Percentiles rank a stretch among this genome's conserved stretches.
Conservation (phyloP, 2,797 vertebrate species). For the Liasis olivaceus region DNA sequence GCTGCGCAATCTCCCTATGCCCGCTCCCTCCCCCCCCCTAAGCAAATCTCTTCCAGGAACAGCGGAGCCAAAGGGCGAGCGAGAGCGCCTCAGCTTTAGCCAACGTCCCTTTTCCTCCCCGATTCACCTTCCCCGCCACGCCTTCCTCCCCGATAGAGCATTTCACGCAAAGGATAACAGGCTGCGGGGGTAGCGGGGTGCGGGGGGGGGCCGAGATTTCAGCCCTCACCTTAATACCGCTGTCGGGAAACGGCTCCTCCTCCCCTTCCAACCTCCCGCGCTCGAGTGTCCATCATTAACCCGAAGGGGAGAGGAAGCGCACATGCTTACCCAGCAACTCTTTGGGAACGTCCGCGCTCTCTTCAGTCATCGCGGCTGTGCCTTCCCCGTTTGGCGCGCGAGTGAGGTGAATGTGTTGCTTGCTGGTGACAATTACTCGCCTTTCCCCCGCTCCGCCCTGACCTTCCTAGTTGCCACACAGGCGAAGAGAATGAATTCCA, state of each 20-base stretch:
- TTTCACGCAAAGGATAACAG: not conserved
- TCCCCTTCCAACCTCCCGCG: not conserved
- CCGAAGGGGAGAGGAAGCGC: not conserved
- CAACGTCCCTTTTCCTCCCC: not conserved
- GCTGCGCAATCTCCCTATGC: not conserved
- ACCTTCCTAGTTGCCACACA: not conserved
- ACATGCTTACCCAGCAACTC: constrained; percentile 86
- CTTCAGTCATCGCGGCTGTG: constrained; percentile 82
- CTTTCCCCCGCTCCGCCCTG: not conserved
- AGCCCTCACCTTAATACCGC: too few species aligned
- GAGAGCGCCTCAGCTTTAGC: not conserved
- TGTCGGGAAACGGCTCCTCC: not conserved
- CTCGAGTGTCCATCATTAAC: not conserved
- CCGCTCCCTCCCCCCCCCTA: not conserved
- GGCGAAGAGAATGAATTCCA: not conserved
- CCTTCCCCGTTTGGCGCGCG: not conserved
- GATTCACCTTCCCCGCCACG: not conserved
- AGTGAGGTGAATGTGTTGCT: constrained; percentile 14
- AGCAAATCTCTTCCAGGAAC: not conserved
- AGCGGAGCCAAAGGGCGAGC: not conserved
- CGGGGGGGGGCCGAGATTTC: too few species aligned
- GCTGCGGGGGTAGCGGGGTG: not conserved
- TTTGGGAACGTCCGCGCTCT: constrained; percentile 85
- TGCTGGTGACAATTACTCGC: constrained; percentile 17
- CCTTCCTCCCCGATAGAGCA: not conserved